Base-by-base conservation (phyloP, 35 echinoderm and acorn worm genomes). In the Patiria miniata region DNA sequence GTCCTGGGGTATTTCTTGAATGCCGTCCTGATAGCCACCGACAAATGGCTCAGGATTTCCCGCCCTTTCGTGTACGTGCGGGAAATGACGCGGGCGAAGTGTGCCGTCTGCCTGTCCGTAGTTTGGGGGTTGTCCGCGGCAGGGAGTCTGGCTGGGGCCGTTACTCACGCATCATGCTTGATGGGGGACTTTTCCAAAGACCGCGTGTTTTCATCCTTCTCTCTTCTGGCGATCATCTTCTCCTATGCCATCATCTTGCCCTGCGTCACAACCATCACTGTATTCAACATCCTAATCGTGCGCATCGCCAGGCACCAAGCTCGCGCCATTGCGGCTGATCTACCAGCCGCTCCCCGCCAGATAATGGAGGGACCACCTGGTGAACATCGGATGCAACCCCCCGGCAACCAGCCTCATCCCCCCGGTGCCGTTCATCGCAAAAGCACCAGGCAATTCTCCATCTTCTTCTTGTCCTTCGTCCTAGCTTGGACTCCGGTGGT, bases 41-140 rank as follows among this genome's bases (percentile, higher is more conserved):
- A 60, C 17, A 60, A 60, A 26, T 60, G 57, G 57, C 28, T 7
- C 14, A 60, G 28, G 16, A 60, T 60, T 0, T 60, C 57, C 57
- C 57, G 57, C 57, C 57, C 57, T 60, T 60, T 60, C 16, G 2
- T 60, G 57, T 60, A 60, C 57, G 57, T 8, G 1, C 19, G 17
- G 8, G 57, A n/a, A 26, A 26, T n/a, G 19, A 60, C 57, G 17
- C 3, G 57, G 57, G 28, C 19, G 19, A 60, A 60, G 17, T 60
- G 57, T 60, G 28, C 57, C 17, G 57, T 60, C 57, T 60, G 57
- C 57, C 57, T 60, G 57, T 60, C 57, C 57, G 57, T 60, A n/a
- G 28, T 60, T 60, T 60, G 57, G 57, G 57, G 19, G 28, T n/a
- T 26, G 57, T 18, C 57, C 28, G 57, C 28, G 19, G 19, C 28